Conservation (phyloP, 2,797 vertebrate species). For the Amazona finschi region DNA sequence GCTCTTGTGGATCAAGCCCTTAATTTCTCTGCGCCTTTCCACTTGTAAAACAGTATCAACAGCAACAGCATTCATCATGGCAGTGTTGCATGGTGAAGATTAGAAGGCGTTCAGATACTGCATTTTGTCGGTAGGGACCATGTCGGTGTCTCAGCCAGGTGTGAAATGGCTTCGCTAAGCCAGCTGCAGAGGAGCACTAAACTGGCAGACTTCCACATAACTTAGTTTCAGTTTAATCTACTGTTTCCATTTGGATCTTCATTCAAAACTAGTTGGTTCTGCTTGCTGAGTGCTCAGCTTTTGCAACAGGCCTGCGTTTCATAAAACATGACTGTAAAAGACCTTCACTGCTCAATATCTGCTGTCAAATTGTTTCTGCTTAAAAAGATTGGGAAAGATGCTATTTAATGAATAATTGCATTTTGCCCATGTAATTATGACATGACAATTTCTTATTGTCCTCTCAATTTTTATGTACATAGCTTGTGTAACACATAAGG, state of each 20-base stretch:
- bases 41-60: too few species aligned
- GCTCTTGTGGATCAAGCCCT: background rate
- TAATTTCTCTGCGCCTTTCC: background rate
- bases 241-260: background rate
- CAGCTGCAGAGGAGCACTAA: background rate
- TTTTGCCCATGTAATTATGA: background rate
- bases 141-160: background rate
- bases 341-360: background rate
- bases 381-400: background rate
- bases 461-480: background rate
- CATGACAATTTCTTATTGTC: background rate
- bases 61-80: rapidly evolving
- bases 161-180: background rate
- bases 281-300: background rate
- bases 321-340: background rate
- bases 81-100: rapidly evolving
- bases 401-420: background rate
- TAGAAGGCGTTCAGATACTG: background rate
- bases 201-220: background rate
- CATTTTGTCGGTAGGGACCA: background rate
- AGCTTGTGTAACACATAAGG: background rate
- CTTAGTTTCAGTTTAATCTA: background rate
- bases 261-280: background rate
- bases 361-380: background rate
- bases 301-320: background rate